Base-by-base conservation (phyloP, 2,113 vertebrate genomes). In the Callipepla squamata region DNA sequence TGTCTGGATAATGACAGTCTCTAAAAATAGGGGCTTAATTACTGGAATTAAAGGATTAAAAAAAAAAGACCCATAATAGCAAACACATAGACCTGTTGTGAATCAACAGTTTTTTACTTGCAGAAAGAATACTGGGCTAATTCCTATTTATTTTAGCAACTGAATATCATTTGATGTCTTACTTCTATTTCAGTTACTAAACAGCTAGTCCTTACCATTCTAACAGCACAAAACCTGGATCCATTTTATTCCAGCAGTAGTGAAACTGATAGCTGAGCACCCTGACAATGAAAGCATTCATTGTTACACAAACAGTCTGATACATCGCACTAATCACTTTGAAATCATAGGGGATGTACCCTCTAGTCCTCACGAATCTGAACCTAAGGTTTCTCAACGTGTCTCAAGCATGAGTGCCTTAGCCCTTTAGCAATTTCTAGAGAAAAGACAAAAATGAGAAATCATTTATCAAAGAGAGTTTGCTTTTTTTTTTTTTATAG, bases 41-140 rank as follows among this genome's bases (percentile, higher is more conserved):
- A 87, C 34, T 15, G 1, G 75, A 94, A 89, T 67, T 53, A 88
- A 83, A 74, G n/a, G 42, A 74, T 61, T 68, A 2, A 5, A 65
- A 53, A 75, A 42, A 65, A 42, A 66, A 28, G 32, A 4, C 11
- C 23, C 66, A 89, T 69, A 89, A 96, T 36, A 90, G 73, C 22
- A 38, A 42, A 89, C 23, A 63, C 47, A 58, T 23, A 85, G 38
- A 82, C 22, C 11, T 80, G 30, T 81, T 53, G 34, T 75, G 67
- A 95, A 93, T 81, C 82, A 95, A 89, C 66, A 65, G 53, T 91
- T 89, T 94, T 53, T 36, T 92, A 75, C 42, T 44, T 62, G 58
- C 23, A 82, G 6, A 25, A 53, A 6, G 11, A 32, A 53, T 42
- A 23, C 16, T 58, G 11, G 36, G 47, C 28, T 19, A 86, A 68